Conservation (phyloP, 2,113 vertebrate species). For the Mormoops blainvillei region DNA sequence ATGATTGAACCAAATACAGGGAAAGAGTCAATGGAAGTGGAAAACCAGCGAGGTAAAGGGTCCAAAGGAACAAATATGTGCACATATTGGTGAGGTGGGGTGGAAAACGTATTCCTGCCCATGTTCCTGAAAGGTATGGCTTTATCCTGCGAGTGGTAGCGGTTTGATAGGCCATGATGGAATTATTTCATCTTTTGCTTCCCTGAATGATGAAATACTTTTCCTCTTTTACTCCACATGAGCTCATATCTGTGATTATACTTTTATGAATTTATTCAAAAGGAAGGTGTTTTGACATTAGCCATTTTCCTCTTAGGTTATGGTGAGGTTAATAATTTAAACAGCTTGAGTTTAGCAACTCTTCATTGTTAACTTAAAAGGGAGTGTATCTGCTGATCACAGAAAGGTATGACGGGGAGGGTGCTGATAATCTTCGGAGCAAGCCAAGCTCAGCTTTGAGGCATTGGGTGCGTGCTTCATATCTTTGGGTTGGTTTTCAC, state of each 20-base stretch:
- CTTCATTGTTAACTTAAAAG: not conserved
- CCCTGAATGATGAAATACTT: not conserved
- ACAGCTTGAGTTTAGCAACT: not conserved
- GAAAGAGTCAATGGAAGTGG: not conserved
- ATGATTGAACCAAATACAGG: not conserved
- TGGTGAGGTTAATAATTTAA: not conserved
- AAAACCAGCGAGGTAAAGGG: not conserved
- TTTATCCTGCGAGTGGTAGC: not conserved
- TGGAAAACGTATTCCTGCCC: not conserved
- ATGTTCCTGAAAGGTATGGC: not conserved
- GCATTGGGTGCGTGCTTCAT: not conserved
- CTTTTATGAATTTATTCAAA: not conserved
- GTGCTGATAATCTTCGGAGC: not conserved
- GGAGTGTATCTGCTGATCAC: not conserved
- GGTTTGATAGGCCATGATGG: not conserved
- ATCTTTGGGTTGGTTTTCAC: not conserved
- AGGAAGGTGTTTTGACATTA: not conserved
- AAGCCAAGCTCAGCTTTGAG: not conserved
- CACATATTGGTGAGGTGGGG: not conserved
- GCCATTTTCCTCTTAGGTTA: not conserved
- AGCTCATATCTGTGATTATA: not conserved
- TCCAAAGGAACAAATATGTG: not conserved
- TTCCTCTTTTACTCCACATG: not conserved
- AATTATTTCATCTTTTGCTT: not conserved
- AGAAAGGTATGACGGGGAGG: not conserved